phyloP scores from a whole-genome alignment of 92 coral and sea anemone species.

The Phenganax stokvisi region DNA sequence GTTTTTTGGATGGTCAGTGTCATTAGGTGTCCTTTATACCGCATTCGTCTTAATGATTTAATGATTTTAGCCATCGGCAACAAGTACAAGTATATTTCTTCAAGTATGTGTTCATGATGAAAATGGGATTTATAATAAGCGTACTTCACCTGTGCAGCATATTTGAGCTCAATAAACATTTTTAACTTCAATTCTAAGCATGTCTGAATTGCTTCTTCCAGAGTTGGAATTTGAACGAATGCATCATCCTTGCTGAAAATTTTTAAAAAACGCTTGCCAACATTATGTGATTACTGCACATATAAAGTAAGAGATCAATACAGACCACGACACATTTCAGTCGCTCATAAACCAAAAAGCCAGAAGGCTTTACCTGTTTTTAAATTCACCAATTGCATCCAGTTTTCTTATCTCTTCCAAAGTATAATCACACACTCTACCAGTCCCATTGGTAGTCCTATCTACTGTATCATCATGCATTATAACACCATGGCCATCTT shows the following conservation, averaged over 20 bases:
- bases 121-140: neutral
- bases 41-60: no score
- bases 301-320: no score
- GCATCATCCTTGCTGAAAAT: conserved; percentile 59
- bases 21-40: no score
- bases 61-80: neutral
- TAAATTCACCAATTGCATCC: conserved; percentile 52
- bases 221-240: conserved; percentile 60
- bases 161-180: conserved; percentile 89
- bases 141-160: conserved; percentile 52
- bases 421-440: conserved; percentile 64
- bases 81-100: neutral
- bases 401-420: conserved; percentile 58
- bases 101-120: neutral
- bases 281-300: neutral
- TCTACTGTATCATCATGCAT: conserved; percentile 91
- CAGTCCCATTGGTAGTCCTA: conserved; percentile 85
- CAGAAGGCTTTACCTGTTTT: neutral
- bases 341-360: no score
- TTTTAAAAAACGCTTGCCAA: neutral
- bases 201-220: conserved; percentile 68
- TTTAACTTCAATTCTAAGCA: conserved; percentile 71
- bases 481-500: conserved; percentile 92
- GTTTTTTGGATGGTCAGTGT: no score
- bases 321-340: no score